Base-by-base conservation (phyloP, 2,888 invertebrate genomes). In the Pinctada fucata region DNA sequence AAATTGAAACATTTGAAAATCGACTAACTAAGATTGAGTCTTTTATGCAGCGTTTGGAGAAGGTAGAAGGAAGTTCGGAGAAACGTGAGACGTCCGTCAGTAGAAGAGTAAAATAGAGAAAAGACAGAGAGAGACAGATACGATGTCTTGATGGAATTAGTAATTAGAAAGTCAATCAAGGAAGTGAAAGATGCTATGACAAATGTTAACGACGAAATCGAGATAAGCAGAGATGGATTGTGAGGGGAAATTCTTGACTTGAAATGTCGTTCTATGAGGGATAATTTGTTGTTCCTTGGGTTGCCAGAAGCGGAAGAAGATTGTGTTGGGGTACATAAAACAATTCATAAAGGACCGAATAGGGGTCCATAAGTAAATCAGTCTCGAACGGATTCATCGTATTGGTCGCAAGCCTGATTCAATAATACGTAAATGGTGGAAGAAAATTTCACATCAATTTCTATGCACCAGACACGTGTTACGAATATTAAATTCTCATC, bases 361-460 rank as follows among this genome's bases (percentile, higher is more conserved):
- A 10, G 58, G 65, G 8, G 77, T 72, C 31, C 66, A 58, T 10
- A 16, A 71, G 3, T 65, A 72, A 2, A 67, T 82, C 3, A 66
- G 74, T 48, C 64, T 82, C 10, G 76, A 78, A 2, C 50, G 75
- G n/a, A 79, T 73, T 2, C 80, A 82, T 58, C 48, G 76, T 8
- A 50, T 78, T 16, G 79, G 82, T 3, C n/a, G 16, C 6, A n/a
- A n/a, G n/a, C n/a, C n/a, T n/a, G n/a, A n/a, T n/a, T n/a, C n/a
- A n/a, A n/a, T n/a, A n/a, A n/a, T n/a, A n/a, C n/a, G n/a, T n/a
- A n/a, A n/a, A n/a, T n/a, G n/a, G n/a, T n/a, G n/a, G n/a, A n/a
- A n/a, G n/a, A n/a, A 31, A 31, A 31, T 31, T 31, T 31, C 31
- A n/a, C n/a, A n/a, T n/a, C n/a, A n/a, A n/a, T 31, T 31, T 31